A percentile compares a stretch with the other conserved stretches of the same genome.
Conservation (phyloP, 2,797 vertebrate genomes). For the Hoplostethus mediterraneus region DNA sequence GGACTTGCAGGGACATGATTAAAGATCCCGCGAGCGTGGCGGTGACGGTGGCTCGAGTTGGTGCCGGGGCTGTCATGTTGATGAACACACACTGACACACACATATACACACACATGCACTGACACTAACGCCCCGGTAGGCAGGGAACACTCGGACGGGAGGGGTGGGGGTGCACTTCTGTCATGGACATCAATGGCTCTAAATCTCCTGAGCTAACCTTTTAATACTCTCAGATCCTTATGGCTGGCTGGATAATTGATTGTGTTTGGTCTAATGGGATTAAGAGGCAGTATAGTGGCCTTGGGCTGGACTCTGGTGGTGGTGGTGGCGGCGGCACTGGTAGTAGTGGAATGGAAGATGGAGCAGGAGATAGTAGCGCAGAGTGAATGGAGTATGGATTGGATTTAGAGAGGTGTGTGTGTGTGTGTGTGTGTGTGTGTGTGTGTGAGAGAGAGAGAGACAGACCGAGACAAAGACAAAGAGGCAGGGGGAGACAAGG, state of each 20-base stretch:
- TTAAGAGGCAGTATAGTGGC: conserved; percentile 78
- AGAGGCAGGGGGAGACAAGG: conserved; percentile 13
- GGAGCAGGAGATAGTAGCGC: conserved; percentile 36
- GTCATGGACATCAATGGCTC: conserved; percentile 78
- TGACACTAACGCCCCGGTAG: conserved; percentile 38
- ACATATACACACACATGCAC: conserved; percentile 50
- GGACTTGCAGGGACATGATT: conserved; percentile 84
- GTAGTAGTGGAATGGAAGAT: conserved; percentile 62
- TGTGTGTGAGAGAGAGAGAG: conserved; percentile 2
- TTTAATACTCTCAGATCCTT: conserved; percentile 82
- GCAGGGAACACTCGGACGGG: conserved; percentile 17
- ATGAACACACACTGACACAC: conserved; percentile 69
- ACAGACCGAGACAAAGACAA: conserved; percentile 18
- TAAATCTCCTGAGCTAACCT: conserved; percentile 83
- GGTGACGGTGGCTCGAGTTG: conserved; percentile 68
- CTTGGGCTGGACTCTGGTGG: conserved; percentile 70
- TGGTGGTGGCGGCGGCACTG: conserved; percentile 41
- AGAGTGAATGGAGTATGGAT: conserved; percentile 49
- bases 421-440: conserved; percentile 5
- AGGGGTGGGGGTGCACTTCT: conserved; percentile 49
- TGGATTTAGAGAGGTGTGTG: conserved; percentile 36
- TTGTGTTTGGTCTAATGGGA: conserved; percentile 84
- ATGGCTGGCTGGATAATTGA: conserved; percentile 82
- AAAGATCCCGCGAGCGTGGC: conserved; percentile 70
- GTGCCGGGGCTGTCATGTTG: conserved; percentile 70